Base-by-base conservation (phyloP, 1,140 invertebrate species). In the Idris sp. region DNA sequence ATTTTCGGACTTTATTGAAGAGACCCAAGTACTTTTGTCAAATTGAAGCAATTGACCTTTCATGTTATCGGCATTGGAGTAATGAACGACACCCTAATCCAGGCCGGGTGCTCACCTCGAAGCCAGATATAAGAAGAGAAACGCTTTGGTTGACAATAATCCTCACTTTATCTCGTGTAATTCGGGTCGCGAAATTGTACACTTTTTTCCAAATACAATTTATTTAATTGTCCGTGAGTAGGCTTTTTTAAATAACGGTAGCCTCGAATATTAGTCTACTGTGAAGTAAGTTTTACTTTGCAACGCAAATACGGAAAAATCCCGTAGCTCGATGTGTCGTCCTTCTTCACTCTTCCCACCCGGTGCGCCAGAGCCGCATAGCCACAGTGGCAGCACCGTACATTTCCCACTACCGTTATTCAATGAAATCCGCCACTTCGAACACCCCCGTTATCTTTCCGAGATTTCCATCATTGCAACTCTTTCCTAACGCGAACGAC, bases 371-470 rank as follows among this genome's bases (percentile, higher is more conserved):
- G 77, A 78, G 73, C 72, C 77, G 81, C 80, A 79, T 77, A 81
- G 74, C 58, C 71, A 51, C 73, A 40, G 78, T 28, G 76, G 83
- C 83, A 84, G 81, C 83, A 84, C 83, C 73, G 74, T 79, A 73
- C 75, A 81, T 78, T 84, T 84, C 81, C 76, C 74, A 71, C 65
- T 41, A 56, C 71, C 33, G 48, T 76, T 71, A 79, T 85, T 85
- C 84, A 78, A 84, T 84, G 81, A 81, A 79, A 81, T 78, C 54
- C 46, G 38, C 54, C 64, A 53, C 43, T 44, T 15, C 18, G 14
- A 61, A 54, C 22, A n/a, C 36, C 14, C 16, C 41, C 19, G 16
- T 38, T 26, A 8, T 19, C 13, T 9, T 8, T 15, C 14, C 38
- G 1, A 30, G 33, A 6, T 16, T 28, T 11, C 7, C 35, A 1